Evolutionary conservation across 1,140 invertebrate species (phyloP).

Genomic region (Drosophila lacertosa): DNA sequence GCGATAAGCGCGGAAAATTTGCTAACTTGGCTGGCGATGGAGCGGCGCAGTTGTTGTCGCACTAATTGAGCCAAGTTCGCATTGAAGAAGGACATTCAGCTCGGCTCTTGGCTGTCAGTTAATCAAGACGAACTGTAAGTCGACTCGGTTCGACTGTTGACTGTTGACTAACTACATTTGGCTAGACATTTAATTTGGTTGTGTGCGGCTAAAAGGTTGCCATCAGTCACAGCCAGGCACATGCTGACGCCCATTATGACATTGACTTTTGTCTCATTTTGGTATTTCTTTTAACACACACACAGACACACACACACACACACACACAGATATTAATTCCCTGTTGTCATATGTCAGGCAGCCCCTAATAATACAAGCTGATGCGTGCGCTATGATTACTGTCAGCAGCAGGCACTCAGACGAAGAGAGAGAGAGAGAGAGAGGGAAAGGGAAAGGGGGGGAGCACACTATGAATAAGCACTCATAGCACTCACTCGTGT

Average conservation of each 20-base stretch:
- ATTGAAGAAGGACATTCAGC: conserved; percentile 4
- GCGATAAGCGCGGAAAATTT: conserved; percentile 65
- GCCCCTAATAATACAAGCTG: conserved; percentile 70
- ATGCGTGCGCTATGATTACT: conserved; percentile 79
- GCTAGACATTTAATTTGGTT: conserved; percentile 74
- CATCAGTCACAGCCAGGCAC: conserved; percentile 60
- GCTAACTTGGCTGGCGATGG: conserved; percentile 36
- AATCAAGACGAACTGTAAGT: conserved; percentile 56
- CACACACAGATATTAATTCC: conserved; percentile 62
- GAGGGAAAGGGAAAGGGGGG: background rate
- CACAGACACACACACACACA: background rate
- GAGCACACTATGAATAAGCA: conserved; percentile 70
- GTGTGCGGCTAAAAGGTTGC: conserved; percentile 72
- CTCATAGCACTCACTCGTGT: conserved; percentile 28
- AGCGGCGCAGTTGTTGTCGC: conserved; percentile 3
- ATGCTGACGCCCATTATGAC: conserved; percentile 43
- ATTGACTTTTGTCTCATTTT: conserved; percentile 51
- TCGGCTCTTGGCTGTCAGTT: conserved; percentile 26
- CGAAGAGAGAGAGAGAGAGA: background rate
- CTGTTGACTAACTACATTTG: conserved; percentile 39
- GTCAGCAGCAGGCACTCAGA: conserved; percentile 60
- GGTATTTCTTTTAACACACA: background rate
- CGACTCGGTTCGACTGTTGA: background rate
- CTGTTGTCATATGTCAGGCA: conserved; percentile 77
- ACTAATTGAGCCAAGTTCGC: conserved; percentile 42